Evolutionary conservation across 2,888 invertebrate genomes (phyloP).

Genomic region (Lampropteryx suffumata): DNA sequence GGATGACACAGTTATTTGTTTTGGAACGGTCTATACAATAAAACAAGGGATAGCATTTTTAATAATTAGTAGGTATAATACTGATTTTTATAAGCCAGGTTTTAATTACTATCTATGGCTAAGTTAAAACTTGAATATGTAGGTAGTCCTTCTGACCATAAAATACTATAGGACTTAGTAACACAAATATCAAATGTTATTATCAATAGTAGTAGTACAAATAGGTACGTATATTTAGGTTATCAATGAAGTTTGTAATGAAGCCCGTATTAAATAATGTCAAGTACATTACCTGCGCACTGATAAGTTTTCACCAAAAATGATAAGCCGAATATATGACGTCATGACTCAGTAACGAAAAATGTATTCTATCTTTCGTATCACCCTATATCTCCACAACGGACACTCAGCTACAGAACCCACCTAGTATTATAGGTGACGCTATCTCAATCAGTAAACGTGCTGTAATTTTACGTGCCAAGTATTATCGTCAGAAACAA

Average conservation of each 20-base stretch:
- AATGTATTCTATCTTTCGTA: constrained; percentile 2
- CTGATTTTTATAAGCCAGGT: too few relatives aligned
- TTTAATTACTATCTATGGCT: too few relatives aligned
- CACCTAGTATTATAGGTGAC: constrained; percentile 41
- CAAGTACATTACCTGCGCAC: neutral
- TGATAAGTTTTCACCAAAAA: constrained; percentile 8
- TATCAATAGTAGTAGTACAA: too few relatives aligned
- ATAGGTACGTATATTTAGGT: too few relatives aligned
- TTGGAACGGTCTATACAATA: neutral
- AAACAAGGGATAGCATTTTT: too few relatives aligned
- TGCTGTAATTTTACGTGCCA: constrained; percentile 28
- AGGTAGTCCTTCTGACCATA: too few relatives aligned
- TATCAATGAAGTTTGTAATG: too few relatives aligned
- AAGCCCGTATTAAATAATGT: neutral
- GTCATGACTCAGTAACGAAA: neutral
- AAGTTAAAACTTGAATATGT: too few relatives aligned
- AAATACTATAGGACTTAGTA: too few relatives aligned
- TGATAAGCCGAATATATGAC: constrained; percentile 8
- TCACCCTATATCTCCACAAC: constrained; percentile 44
- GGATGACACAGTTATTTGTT: constrained; percentile 42
- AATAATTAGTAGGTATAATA: too few relatives aligned
- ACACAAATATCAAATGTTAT: too few relatives aligned
- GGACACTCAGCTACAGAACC: constrained; percentile 36
- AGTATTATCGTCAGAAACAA: neutral
- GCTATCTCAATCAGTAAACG: constrained; percentile 44